Percentiles rank a stretch among this genome's conserved stretches.
Evolutionary conservation across 2,888 invertebrate species (phyloP).

Genomic region (Drosophila diplacantha): DNA sequence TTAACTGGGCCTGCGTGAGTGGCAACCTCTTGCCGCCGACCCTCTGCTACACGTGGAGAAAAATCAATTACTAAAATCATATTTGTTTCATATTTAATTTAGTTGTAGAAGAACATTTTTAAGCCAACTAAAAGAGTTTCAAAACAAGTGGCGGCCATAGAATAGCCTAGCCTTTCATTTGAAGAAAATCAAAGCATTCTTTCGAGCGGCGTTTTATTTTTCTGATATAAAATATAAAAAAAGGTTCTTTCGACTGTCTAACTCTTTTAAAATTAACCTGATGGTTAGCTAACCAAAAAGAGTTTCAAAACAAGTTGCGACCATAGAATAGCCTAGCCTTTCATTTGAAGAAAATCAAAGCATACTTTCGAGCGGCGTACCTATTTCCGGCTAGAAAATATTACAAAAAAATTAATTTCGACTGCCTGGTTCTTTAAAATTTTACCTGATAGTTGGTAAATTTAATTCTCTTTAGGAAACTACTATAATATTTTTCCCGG

Average conservation of each 20-base stretch:
- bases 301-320: neutral
- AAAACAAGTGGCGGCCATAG: neutral
- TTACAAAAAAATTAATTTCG: too few relatives aligned
- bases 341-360: neutral
- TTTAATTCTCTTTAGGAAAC: too few relatives aligned
- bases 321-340: neutral
- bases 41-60: slow-evolving; percentile 4
- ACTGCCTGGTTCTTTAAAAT: too few relatives aligned
- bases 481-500: slow-evolving; percentile 4
- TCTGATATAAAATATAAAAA: neutral
- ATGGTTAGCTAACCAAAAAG: too few relatives aligned
- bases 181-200: neutral
- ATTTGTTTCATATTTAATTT: too few relatives aligned
- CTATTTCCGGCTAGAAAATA: too few relatives aligned
- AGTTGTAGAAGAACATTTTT: neutral
- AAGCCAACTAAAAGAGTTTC: neutral
- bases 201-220: fast-evolving
- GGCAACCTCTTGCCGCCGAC: slow-evolving; percentile 48
- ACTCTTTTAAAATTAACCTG: neutral
- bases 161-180: neutral
- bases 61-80: neutral
- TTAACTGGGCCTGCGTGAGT: slow-evolving; percentile 73
- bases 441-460: neutral
- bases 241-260: neutral
- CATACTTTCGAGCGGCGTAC: neutral